Evolutionary conservation across 1,140 invertebrate genomes (phyloP), one percentile per base, ranked within the genome.

Genomic region (Caerostris darwini): DNA sequence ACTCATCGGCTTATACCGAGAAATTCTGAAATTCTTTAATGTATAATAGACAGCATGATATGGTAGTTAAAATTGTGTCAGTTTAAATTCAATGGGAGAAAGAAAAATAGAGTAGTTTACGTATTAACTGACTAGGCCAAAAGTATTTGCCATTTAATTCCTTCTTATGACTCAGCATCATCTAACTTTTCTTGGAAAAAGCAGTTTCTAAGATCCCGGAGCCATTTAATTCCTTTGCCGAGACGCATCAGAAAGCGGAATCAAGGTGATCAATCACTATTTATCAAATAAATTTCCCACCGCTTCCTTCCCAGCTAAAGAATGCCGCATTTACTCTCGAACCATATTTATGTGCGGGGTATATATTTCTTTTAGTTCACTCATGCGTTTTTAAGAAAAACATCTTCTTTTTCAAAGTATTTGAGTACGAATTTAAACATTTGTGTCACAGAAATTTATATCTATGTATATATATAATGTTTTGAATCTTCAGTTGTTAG

Each of bases 221-320:
- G 69, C 19, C 3, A 71, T 71, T 71, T 71, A 71, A 71, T 71
- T 71, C 69, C n/a, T 10, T n/a, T 7, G 69, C 19, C 6, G 69
- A 71, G 19, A 50, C 69, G 69, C 8, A 34, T 50, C 5, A n/a
- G 69, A 71, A 71, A 71, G 69, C 69, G 19, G 69, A 71, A 19
- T 71, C 34, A 34, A 8, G 19, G 34, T 34, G 69, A 71, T 71
- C 69, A 7, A 50, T 71, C 69, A 10, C 69, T 19, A 71, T 71
- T 50, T 19, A 34, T 71, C 69, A 71, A 71, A 71, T 19, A 10
- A 71, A 71, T 53, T 71, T 71, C 69, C 69, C 69, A 71, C 69
- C 19, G 19, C n/a, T 50, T 12, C 19, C 69, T 50, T 19, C 50
- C 69, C 19, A 10, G 69, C 8, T 71, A n/a, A 19, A 10, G 69